Base-by-base conservation (phyloP, 2,888 invertebrate species). In the Volucella inflata region DNA sequence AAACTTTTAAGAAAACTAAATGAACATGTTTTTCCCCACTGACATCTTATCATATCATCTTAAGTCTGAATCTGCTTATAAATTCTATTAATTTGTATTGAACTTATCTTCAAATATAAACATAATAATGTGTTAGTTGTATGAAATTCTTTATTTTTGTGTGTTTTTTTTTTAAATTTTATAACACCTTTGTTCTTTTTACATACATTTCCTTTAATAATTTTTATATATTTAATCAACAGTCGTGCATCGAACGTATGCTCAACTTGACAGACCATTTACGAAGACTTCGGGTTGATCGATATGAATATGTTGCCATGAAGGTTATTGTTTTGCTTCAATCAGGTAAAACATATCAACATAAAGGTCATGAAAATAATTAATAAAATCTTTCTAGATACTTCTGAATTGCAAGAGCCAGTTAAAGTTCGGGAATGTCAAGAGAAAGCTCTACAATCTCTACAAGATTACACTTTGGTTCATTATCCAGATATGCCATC, bases 281-380 rank as follows among this genome's bases (percentile, higher is more conserved):
- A 89, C 94, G 98, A 88, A 93, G 98, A 88, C 93, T 99, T 87
- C 94, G 97, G 89, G 97, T 99, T 46, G 98, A 99, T 93, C 95
- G 97, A 90, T 98, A 98, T 92, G 99, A 99, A 93, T 99, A 98
- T 92, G 98, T 98, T 88, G 98, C 98, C 88, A 95, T 99, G 94
- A 99, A 99, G 93, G 98, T 98, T 88, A 97, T 98, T 90, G 96
- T 98, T 82, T 94, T 98, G 67, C 94, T 98, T 89, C 97, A 97
- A 88, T 98, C 98, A 91, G 97, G 98, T 98, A 93, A 91, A 90
- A 87, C 40, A 10, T n/a, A 10, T 10, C 3, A 2, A 11, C 11
- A 16, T 9, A 30, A 30, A 30, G 36, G 10, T 6, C 42, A 16
- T 21, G 42, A 48, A 74, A 40, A 17, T 40, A 53, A 53, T 2